Evolutionary conservation across 2,888 invertebrate species (phyloP).

Genomic region (Caradrina kadenii): DNA sequence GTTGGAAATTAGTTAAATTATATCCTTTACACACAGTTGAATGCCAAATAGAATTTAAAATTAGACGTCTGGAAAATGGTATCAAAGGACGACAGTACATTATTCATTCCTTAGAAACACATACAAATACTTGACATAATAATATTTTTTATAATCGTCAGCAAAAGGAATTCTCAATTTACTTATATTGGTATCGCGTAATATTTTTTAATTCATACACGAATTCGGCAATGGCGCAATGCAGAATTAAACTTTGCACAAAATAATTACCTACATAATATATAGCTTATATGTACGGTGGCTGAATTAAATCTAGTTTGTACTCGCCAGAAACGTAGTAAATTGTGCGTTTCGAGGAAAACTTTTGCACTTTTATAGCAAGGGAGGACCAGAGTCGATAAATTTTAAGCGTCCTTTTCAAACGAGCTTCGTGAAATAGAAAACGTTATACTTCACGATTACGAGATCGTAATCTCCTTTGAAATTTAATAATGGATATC

Average conservation of each 20-base stretch:
- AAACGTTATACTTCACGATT: conserved; percentile 83
- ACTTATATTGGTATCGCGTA: conserved; percentile 63
- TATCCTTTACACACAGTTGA: conserved; percentile 80
- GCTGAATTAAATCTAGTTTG: conserved; percentile 72
- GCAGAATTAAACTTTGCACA: conserved; percentile 79
- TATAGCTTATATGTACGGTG: conserved; percentile 68
- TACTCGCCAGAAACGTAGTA: conserved; percentile 72
- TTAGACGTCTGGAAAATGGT: conserved; percentile 78
- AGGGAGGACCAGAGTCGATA: conserved; percentile 78
- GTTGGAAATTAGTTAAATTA: conserved; percentile 87
- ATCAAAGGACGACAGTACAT: conserved; percentile 72
- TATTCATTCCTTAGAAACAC: conserved; percentile 67
- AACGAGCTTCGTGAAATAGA: conserved; percentile 77
- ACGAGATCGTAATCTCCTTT: conserved; percentile 81
- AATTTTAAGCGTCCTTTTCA: conserved; percentile 78
- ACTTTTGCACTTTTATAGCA: conserved; percentile 82
- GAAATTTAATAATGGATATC: conserved; percentile 83
- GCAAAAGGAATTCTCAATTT: conserved; percentile 64
- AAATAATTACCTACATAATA: conserved; percentile 73
- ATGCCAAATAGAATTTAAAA: conserved; percentile 83
- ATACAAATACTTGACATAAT: conserved; percentile 52
- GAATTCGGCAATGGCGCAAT: conserved; percentile 78
- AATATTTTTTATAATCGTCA: conserved; percentile 51
- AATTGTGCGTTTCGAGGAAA: conserved; percentile 79
- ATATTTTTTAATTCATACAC: conserved; percentile 73